Evolutionary conservation across 1,140 invertebrate species (phyloP).

Genomic region (Phthorimaea operculella): DNA sequence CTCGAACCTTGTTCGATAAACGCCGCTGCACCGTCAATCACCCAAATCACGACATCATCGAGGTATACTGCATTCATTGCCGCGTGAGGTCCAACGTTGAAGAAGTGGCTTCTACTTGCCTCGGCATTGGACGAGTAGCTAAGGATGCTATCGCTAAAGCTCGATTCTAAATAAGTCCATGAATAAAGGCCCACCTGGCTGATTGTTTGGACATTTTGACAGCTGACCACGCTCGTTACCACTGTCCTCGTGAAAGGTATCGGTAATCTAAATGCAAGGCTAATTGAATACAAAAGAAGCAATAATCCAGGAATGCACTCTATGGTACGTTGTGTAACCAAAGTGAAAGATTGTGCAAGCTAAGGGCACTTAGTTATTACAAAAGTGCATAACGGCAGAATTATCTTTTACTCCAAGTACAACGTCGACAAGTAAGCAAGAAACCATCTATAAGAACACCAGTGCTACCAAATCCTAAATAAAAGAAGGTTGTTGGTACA

Average conservation of each 20-base stretch:
- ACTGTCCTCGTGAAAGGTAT: slow-evolving; percentile 64
- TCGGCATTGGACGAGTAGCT: not conserved
- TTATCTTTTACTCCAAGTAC: too few species aligned
- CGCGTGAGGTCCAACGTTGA: not conserved
- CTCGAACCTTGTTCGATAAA: slow-evolving; percentile 27
- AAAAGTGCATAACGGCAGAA: too few species aligned
- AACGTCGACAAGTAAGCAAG: too few species aligned
- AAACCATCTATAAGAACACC: too few species aligned
- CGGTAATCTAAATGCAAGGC: slow-evolving; percentile 61
- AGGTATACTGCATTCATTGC: not conserved
- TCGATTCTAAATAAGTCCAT: not conserved
- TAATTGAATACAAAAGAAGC: slow-evolving; percentile 66
- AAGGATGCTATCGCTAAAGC: not conserved
- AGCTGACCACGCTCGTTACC: slow-evolving; percentile 65
- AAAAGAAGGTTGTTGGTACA: too few species aligned
- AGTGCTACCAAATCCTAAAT: too few species aligned
- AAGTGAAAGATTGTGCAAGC: slow-evolving; percentile 29
- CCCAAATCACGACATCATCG: slow-evolving; percentile 12
- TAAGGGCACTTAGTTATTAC: too few species aligned
- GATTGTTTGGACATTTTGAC: slow-evolving; percentile 67
- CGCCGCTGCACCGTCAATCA: slow-evolving; percentile 11
- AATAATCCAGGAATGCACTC: slow-evolving; percentile 57
- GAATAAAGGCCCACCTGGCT: slow-evolving; percentile 30
- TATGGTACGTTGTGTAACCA: slow-evolving; percentile 43
- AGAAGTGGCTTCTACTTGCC: too few species aligned